Evolutionary conservation across 2,888 invertebrate genomes (phyloP).

Genomic region (Charanyca ferruginea): DNA sequence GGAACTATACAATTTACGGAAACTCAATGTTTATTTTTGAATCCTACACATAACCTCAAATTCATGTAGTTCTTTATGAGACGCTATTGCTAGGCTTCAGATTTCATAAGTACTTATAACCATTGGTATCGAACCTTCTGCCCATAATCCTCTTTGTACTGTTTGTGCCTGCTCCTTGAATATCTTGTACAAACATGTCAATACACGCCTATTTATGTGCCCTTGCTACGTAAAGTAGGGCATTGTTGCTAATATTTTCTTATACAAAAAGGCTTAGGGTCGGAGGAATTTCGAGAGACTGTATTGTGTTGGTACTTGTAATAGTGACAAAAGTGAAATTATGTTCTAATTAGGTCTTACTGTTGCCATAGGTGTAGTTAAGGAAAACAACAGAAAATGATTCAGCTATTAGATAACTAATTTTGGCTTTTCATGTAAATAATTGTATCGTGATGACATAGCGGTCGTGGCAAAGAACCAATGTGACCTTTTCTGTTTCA

Average conservation of each 20-base stretch:
- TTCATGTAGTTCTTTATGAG: background rate
- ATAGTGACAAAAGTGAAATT: conserved; percentile 20
- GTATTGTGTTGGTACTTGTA: conserved; percentile 6
- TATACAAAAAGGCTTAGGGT: conserved; percentile 37
- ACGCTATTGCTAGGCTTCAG: background rate
- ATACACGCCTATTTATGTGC: conserved; percentile 65
- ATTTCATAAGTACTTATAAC: background rate
- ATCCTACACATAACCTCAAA: too few species aligned
- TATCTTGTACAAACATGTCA: conserved; percentile 72
- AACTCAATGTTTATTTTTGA: background rate
- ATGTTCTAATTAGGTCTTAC: conserved; percentile 25
- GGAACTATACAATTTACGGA: background rate
- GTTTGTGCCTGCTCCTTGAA: conserved; percentile 49
- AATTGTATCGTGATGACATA: too few species aligned
- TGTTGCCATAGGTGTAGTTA: background rate
- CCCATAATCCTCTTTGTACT: background rate
- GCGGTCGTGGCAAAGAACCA: too few species aligned
- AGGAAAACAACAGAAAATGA: background rate
- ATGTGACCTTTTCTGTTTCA: too few species aligned
- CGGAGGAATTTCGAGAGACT: conserved; percentile 18
- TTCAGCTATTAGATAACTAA: background rate
- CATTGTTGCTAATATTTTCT: conserved; percentile 52
- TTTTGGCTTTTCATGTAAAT: background rate
- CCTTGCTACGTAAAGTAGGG: conserved; percentile 42
- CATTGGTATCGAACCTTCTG: conserved; percentile 31